Conservation (phyloP, 2,797 vertebrate genomes). For the Premnoplex brunnescens region DNA sequence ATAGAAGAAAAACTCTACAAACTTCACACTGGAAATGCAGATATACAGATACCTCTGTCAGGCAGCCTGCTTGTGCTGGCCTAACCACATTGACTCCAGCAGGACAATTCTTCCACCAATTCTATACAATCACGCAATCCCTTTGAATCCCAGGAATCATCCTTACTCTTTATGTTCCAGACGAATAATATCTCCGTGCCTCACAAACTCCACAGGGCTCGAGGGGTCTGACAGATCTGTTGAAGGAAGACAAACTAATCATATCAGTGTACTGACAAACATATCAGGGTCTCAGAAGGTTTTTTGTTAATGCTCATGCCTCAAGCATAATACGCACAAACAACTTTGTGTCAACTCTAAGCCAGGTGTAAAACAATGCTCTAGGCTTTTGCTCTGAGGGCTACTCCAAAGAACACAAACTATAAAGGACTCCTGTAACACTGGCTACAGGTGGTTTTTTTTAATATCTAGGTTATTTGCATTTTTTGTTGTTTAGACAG, state of each 20-base stretch:
- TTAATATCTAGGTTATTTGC: not conserved
- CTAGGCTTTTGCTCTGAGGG: not conserved
- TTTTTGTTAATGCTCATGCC: not conserved
- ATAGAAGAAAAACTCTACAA: not conserved
- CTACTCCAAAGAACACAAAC: not conserved
- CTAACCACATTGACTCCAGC: not conserved
- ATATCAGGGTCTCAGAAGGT: not conserved
- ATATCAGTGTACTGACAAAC: not conserved
- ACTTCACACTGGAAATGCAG: not conserved
- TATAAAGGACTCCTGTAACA: not conserved
- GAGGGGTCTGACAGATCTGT: constrained; percentile 77
- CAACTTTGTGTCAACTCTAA: not conserved
- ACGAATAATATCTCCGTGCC: constrained; percentile 89
- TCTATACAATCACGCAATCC: not conserved
- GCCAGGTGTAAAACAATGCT: not conserved
- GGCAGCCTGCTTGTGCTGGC: not conserved
- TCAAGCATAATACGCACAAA: not conserved
- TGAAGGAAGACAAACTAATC: constrained; percentile 8
- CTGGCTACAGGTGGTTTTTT: not conserved
- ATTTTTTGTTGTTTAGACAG: not conserved
- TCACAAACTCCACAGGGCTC: constrained; percentile 84
- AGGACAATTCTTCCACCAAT: not conserved
- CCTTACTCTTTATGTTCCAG: constrained; percentile 95
- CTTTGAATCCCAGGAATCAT: not conserved
- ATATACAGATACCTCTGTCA: not conserved